Evolutionary conservation across 2,113 vertebrate species (phyloP).

Genomic region (Leptocoma aspasia): DNA sequence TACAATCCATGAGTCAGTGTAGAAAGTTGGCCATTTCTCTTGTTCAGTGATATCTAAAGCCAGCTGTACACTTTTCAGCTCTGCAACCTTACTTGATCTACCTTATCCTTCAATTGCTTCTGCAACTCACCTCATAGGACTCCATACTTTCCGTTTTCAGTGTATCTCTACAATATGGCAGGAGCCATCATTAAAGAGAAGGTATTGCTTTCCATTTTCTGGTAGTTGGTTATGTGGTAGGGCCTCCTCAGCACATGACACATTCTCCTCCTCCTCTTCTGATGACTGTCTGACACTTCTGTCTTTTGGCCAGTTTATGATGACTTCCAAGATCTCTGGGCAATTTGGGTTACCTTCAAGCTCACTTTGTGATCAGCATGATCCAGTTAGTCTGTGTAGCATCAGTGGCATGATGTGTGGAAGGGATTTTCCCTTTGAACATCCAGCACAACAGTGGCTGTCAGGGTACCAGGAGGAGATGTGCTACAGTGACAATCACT

Average conservation of each 20-base stretch:
- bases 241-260: background rate
- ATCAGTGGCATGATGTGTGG: background rate
- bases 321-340: background rate
- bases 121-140: background rate
- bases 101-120: background rate
- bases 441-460: background rate
- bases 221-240: background rate
- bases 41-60: background rate
- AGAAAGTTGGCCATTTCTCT: background rate
- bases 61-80: background rate
- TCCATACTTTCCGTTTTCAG: background rate
- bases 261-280: background rate
- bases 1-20: background rate
- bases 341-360: background rate
- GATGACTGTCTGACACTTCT: background rate
- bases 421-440: background rate
- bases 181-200: background rate
- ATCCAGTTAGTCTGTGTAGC: background rate
- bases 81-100: background rate
- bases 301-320: background rate
- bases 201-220: background rate
- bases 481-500: background rate
- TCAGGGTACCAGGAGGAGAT: background rate
- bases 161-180: background rate
- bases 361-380: rapidly evolving